Evolutionary conservation across 2,888 invertebrate species (phyloP), one percentile per base, ranked within the genome.

Genomic region (Ochropleura plecta): DNA sequence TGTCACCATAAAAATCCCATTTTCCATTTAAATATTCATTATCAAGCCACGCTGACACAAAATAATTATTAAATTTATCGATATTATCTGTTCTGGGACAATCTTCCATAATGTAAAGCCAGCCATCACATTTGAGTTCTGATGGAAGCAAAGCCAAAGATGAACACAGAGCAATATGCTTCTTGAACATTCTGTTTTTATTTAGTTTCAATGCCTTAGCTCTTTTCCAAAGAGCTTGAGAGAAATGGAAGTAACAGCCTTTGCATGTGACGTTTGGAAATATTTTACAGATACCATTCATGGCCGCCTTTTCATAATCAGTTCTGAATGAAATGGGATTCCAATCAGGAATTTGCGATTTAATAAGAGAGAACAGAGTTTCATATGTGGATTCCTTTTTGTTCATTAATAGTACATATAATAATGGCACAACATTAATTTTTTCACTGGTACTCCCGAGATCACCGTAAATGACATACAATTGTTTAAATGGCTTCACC

Each of bases 261-360:
- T 70, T 78, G 44, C 59, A 48, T 73, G 49, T 79, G 40, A 76
- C 67, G 46, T 70, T 46, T 20, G 79, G 70, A 66, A 75, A 79
- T 55, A 76, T 57, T 40, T 65, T 76, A 66, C 65, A 48, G 57
- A 73, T 70, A 16, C 60, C 76, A 53, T 79, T 79, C 55, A 79
- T 79, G 55, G 69, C 76, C n/a, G 76, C 79, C 20, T 68, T 73
- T 53, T 76, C 76, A 73, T 73, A 79, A 57, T 76, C 70, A 5
- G 71, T 71, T 71, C 64, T 72, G 60, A 64, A 74, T 57, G 69
- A 42, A 64, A 63, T 62, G 40, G 73, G 69, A 48, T 62, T 40
- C 64, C 69, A 70, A 20, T 70, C 74, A 51, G 63, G 69, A 48
- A 75, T 63, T 65, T 69, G 69, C 51, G 68, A 57, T 65, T 72